Conservation (phyloP, 2,113 vertebrate genomes). For the Sisor rabdophorus region DNA sequence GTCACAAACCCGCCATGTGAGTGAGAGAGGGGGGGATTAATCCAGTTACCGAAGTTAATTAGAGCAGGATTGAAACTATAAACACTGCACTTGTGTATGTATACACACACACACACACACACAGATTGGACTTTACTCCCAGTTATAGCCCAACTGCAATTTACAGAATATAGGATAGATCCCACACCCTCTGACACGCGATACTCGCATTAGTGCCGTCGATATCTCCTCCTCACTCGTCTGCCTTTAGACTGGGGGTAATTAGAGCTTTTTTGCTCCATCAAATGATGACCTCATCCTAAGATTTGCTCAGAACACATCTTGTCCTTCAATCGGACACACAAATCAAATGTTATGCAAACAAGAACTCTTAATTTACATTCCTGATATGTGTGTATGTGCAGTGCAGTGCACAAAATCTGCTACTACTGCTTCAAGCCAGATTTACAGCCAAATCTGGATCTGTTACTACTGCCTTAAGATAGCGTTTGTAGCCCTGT, state of each 20-base stretch:
- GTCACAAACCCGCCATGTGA: background rate
- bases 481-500: too few species aligned
- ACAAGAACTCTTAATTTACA: background rate
- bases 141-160: background rate
- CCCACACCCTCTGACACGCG: background rate
- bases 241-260: background rate
- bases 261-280: conserved; percentile 14
- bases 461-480: too few species aligned
- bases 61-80: conserved; percentile 48
- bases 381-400: too few species aligned
- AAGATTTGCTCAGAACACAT: background rate
- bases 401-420: too few species aligned
- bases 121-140: background rate
- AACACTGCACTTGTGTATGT: background rate
- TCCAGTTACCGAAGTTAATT: conserved; percentile 59
- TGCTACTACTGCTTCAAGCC: too few species aligned
- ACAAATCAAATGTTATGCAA: background rate
- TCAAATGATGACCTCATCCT: background rate
- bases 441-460: too few species aligned
- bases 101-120: conserved; percentile 10
- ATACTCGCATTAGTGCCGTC: background rate
- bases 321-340: background rate
- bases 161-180: background rate
- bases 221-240: background rate
- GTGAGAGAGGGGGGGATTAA: conserved; percentile 52